Percentiles rank a stretch among this genome's conserved stretches.
phyloP scores from a whole-genome alignment of 92 coral and sea anemone genomes.

The Heteractis magnifica region DNA sequence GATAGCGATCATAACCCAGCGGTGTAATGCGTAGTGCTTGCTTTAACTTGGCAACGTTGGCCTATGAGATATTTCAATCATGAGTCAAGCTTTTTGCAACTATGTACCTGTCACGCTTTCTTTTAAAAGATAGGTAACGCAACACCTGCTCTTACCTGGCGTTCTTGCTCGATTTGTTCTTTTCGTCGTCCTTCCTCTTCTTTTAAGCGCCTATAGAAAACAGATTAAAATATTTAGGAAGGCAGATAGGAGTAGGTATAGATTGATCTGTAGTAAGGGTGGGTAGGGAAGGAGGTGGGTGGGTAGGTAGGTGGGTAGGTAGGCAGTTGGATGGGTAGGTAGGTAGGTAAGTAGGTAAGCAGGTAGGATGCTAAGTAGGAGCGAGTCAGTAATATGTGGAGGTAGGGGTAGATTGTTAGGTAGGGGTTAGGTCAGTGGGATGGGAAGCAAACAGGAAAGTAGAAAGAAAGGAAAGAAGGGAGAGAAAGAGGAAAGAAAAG shows the following conservation, averaged over 20 bases:
- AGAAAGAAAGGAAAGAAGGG: background rate
- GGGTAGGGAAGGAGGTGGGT: background rate
- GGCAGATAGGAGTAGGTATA: background rate
- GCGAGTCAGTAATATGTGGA: no score
- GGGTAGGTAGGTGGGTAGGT: background rate
- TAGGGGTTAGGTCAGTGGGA: background rate
- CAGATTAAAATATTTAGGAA: background rate
- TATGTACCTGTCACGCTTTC: no score
- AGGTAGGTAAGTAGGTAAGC: no score
- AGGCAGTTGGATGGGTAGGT: no score
- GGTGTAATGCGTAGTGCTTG: conserved; percentile 56
- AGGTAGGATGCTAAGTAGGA: no score
- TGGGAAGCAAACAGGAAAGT: background rate
- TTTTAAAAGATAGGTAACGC: background rate
- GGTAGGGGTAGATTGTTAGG: no score
- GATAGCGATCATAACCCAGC: conserved; percentile 81
- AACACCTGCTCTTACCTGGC: conserved; percentile 12
- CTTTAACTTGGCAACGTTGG: conserved; percentile 44
- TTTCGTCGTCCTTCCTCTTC: conserved; percentile 24
- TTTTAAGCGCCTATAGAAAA: conserved; percentile 1
- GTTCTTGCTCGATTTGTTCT: conserved; percentile 17
- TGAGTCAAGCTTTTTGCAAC: background rate
- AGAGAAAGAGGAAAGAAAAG: background rate
- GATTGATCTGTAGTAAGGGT: background rate
- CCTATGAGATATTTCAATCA: conserved; percentile 28